Conservation (phyloP, 2,797 vertebrate genomes). For the Enoplosus armatus region DNA sequence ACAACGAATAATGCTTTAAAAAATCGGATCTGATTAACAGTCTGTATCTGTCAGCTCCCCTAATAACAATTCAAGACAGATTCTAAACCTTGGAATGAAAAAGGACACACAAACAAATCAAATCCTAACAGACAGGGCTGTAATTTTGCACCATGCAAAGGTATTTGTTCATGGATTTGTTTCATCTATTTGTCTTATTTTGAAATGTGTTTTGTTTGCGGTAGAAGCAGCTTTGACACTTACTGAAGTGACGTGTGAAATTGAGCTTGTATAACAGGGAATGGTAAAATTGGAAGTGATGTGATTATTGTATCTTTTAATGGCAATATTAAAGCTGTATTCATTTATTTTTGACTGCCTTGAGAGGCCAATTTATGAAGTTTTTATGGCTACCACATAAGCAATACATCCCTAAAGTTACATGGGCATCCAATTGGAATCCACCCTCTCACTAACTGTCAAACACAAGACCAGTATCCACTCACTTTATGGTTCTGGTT, state of each 20-base stretch:
- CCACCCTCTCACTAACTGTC: neutral
- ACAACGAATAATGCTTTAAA: conserved; percentile 1
- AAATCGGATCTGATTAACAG: conserved; percentile 18
- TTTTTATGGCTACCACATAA: neutral
- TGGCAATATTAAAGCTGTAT: neutral
- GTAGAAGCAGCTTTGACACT: conserved; percentile 8
- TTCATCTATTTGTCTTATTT: conserved; percentile 33
- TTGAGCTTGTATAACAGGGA: neutral
- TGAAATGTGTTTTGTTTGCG: conserved; percentile 26
- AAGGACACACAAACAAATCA: conserved; percentile 26
- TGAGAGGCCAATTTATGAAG: neutral
- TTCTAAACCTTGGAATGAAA: conserved; percentile 13
- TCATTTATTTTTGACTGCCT: neutral
- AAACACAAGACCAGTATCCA: neutral
- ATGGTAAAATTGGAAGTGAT: neutral
- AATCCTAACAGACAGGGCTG: conserved; percentile 20
- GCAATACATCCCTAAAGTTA: neutral
- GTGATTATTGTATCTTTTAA: neutral
- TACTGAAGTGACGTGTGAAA: neutral
- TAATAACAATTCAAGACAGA: conserved; percentile 17
- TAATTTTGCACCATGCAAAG: conserved; percentile 33
- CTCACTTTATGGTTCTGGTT: neutral
- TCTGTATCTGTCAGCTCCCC: conserved; percentile 18
- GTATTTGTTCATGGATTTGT: conserved; percentile 29
- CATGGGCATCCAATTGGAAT: neutral